Evolutionary conservation across 2,797 vertebrate genomes (phyloP).

Genomic region (Mionectes olivaceus): DNA sequence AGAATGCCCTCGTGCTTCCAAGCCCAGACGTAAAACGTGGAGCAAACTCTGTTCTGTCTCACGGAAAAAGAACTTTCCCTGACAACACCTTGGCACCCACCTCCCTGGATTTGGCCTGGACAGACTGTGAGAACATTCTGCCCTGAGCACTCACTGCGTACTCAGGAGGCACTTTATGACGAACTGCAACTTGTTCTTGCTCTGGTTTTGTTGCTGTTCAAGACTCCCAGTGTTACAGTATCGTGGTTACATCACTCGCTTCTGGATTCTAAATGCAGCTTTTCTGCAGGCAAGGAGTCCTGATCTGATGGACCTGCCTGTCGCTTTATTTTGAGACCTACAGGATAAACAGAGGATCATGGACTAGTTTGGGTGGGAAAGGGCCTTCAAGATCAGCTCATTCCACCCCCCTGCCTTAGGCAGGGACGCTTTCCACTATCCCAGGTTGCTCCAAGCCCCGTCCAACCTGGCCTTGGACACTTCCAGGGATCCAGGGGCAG

Average conservation of each 20-base stretch:
- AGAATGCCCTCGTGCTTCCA: background rate
- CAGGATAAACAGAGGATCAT: background rate
- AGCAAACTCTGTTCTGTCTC: background rate
- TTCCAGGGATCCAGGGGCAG: background rate
- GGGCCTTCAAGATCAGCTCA: background rate
- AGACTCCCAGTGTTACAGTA: background rate
- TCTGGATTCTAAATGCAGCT: background rate
- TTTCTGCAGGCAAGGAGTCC: background rate
- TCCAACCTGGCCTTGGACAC: background rate
- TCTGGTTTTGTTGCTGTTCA: background rate
- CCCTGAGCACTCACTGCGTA: background rate
- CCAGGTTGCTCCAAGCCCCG: rapidly evolving
- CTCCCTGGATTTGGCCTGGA: background rate
- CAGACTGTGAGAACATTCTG: background rate
- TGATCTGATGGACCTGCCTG: background rate
- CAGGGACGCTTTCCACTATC: rapidly evolving
- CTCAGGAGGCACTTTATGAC: background rate
- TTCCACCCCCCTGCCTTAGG: background rate
- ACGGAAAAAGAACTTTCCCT: background rate
- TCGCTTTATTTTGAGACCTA: background rate
- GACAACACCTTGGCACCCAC: background rate
- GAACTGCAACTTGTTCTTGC: background rate
- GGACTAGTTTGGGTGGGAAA: background rate
- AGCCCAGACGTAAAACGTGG: background rate
- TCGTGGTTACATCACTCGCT: background rate